Evolutionary conservation across 2,888 invertebrate species (phyloP), one percentile per base, ranked within the genome.

Genomic region (Polylopha cassiicola): DNA sequence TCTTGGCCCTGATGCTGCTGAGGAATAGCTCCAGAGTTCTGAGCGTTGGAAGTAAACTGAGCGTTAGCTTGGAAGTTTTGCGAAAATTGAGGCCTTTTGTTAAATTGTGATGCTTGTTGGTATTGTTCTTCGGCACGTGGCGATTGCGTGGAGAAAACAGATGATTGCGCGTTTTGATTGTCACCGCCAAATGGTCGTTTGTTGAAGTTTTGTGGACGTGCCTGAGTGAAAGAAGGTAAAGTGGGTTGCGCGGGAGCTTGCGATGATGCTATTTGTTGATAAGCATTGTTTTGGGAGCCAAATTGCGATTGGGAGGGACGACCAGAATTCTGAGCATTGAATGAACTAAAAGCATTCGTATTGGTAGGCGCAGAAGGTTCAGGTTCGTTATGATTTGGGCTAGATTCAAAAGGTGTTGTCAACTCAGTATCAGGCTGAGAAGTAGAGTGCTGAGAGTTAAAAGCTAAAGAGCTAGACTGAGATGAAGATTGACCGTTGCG

Each of bases 331-430:
- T 44, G 22, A n/a, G 44, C 14, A 30, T 16, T 37, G 15, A 39
- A 32, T 42, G 28, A 16, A 3, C 31, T 42, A 29, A 46, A 44
- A 3, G 16, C 10, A 28, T 39, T 31, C 4, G 30, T 18, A 17
- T 27, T 4, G 5, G 11, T 7, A 8, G 22, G n/a, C 18, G 33
- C 21, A 29, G 43, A 34, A 23, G 20, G 21, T 33, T 39, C 13
- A 39, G 39, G 20, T 34, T 36, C 24, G 34, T n/a, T 16, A 15
- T 32, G 36, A 26, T 37, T 30, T 24, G 51, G 46, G 30, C 42
- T 56, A 0, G 59, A 44, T 52, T 65, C 69, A 6, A 73, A 58
- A 10, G 74, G 73, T 28, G 71, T 73, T 4, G 69, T 67, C 16
- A 72, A 50, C 46, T 67, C 72, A 39, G 51, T 58, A 23, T 59